Evolutionary conservation across 2,797 vertebrate genomes (phyloP).

Genomic region (Sebastes taczanowskii): DNA sequence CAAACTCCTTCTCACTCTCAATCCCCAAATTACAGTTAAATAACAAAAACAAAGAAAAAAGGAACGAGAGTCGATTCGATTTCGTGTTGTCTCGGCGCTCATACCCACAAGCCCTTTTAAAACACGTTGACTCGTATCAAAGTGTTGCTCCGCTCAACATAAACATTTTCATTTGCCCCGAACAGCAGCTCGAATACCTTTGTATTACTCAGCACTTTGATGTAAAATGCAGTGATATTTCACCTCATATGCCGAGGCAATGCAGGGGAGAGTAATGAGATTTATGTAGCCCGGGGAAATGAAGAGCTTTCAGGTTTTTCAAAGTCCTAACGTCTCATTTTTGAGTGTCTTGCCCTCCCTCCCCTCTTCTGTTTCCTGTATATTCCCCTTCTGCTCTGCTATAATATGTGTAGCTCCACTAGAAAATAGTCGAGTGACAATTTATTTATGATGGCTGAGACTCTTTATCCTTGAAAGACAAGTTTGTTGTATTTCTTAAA

Average conservation of each 20-base stretch:
- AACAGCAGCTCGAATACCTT: conserved; percentile 43
- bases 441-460: conserved; percentile 44
- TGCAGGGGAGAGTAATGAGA: conserved; percentile 64
- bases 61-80: neutral
- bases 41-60: neutral
- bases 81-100: neutral
- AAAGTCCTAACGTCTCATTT: conserved; percentile 45
- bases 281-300: conserved; percentile 57
- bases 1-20: neutral
- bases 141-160: conserved; percentile 38
- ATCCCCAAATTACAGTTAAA: neutral
- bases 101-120: conserved; percentile 11
- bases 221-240: conserved; percentile 65
- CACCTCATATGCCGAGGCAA: conserved; percentile 48
- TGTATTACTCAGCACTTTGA: conserved; percentile 73
- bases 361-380: conserved; percentile 2
- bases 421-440: conserved; percentile 33
- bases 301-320: conserved; percentile 52
- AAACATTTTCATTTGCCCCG: conserved; percentile 65
- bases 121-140: conserved; percentile 41
- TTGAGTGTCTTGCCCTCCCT: conserved; percentile 1
- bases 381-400: neutral
- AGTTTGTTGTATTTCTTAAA: neutral
- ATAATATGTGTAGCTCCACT: conserved; percentile 16
- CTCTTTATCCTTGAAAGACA: conserved; percentile 33